Evolutionary conservation across 1,140 invertebrate genomes (phyloP), one percentile per base, ranked within the genome.

Genomic region (Vanessa tameamea): DNA sequence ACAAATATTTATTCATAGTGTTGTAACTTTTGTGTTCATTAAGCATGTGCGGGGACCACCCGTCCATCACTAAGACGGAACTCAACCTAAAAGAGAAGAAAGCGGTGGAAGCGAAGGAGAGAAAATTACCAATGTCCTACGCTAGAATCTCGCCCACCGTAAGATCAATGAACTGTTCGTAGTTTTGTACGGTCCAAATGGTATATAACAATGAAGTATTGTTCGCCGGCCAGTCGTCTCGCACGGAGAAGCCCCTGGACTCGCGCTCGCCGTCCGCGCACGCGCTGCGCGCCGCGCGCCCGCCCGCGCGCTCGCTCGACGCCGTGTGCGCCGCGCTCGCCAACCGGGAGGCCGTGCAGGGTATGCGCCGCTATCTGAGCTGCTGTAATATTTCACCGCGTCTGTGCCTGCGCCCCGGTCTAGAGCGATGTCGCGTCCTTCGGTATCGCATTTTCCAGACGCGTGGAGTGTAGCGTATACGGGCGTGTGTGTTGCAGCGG

Each of bases 11-110:
- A 31, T 6, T 31, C 26, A 31, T 31, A 31, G 26, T 31, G 0
- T 31, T 31, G 26, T 6, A 31, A 31, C 26, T 31, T 64, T 57
- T 66, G 11, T n/a, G 48, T 31, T 37, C 16, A 48, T 47, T 31
- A 23, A 91, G 89, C 64, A 91, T 91, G 89, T 91, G 89, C 82
- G 89, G 89, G 11, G 89, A 91, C 70, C 89, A 91, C 64, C 82
- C 88, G 9, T 90, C 89, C 1, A 75, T 91, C 71, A 89, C 87
- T 9, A 90, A 91, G 76, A 84, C 85, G 59, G 89, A 89, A 76
- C 73, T 86, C 16, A 90, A 88, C 67, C 73, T 65, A 37, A 88
- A 87, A 64, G 88, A 88, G n/a, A 15, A 48, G 31, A 81, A 75
- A 13, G 64, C 47, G 13, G 78, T 73, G n/a, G 68, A 74, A 26